phyloP scores from a whole-genome alignment of 2,888 invertebrate species.

The Eumacrocentrus americanus region DNA sequence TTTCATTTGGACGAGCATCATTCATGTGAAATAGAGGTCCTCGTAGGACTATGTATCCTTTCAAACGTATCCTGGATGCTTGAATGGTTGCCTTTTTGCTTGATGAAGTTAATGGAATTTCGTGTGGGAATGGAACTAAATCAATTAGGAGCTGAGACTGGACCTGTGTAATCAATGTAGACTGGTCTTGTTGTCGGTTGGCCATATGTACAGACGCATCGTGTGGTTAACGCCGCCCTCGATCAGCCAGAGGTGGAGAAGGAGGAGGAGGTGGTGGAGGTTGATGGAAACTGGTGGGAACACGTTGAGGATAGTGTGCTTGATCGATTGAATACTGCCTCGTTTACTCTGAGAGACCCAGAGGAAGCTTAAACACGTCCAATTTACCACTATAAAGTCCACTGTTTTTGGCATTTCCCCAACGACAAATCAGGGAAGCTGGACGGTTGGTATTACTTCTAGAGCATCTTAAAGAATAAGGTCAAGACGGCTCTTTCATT shows the following conservation, averaged over 20 bases:
- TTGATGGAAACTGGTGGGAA: conserved; percentile 5
- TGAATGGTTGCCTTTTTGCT: neutral
- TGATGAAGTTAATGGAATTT: neutral
- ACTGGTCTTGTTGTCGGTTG: neutral
- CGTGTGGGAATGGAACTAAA: neutral
- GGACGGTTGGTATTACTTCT: too few species aligned
- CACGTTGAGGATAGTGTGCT: neutral
- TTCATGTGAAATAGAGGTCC: too few species aligned
- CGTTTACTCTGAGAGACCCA: too few species aligned
- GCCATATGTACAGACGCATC: neutral
- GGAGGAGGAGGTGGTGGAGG: neutral
- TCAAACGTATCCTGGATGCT: too few species aligned
- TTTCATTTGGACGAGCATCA: neutral
- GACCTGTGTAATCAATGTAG: neutral
- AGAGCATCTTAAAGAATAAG: neutral
- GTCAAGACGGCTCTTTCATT: neutral
- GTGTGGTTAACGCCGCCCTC: neutral
- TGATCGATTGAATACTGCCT: conserved; percentile 2
- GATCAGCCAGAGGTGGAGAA: neutral
- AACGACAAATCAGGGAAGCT: too few species aligned
- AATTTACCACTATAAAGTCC: too few species aligned
- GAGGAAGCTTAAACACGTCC: too few species aligned
- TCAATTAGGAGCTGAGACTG: neutral
- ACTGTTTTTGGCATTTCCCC: too few species aligned
- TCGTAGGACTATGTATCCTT: too few species aligned